Evolutionary conservation across 2,113 vertebrate species (phyloP).

Genomic region (Cryptotis parvus): DNA sequence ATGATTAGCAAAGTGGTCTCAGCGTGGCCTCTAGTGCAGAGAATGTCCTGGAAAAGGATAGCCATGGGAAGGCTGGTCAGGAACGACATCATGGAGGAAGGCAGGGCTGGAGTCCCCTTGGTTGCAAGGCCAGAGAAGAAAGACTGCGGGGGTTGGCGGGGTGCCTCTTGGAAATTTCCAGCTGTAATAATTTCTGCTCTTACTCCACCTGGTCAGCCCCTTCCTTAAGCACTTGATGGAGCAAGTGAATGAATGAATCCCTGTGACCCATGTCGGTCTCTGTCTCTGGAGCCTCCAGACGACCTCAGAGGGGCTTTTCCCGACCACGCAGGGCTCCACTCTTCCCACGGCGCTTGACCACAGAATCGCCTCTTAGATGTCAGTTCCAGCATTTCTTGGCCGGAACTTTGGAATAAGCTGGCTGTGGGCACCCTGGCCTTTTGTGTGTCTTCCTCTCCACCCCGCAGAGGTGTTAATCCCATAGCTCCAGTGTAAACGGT

Average conservation of each 20-base stretch:
- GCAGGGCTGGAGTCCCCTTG: too few species aligned
- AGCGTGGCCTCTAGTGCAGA: background rate
- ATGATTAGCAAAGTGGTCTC: background rate
- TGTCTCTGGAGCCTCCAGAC: background rate
- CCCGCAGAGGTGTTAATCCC: conserved; percentile 39
- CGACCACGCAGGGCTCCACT: background rate
- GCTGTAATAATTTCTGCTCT: background rate
- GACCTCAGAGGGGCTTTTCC: conserved; percentile 9
- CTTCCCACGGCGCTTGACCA: conserved; percentile 22
- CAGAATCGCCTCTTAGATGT: conserved; percentile 55
- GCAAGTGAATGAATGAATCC: background rate
- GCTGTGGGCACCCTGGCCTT: conserved; percentile 16
- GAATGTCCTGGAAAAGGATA: background rate
- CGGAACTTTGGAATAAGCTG: conserved; percentile 12
- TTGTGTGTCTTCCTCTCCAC: conserved; percentile 12
- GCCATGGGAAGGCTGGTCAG: background rate
- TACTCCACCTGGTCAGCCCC: background rate
- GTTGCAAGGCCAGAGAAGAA: background rate
- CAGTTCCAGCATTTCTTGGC: conserved; percentile 59
- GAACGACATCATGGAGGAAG: background rate
- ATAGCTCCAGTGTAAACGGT: conserved; percentile 23
- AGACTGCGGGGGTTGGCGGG: background rate
- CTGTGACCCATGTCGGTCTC: background rate
- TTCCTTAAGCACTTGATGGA: background rate
- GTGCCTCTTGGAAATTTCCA: background rate